phyloP scores from a whole-genome alignment of 1,140 invertebrate genomes.

The Gryon sp. region DNA sequence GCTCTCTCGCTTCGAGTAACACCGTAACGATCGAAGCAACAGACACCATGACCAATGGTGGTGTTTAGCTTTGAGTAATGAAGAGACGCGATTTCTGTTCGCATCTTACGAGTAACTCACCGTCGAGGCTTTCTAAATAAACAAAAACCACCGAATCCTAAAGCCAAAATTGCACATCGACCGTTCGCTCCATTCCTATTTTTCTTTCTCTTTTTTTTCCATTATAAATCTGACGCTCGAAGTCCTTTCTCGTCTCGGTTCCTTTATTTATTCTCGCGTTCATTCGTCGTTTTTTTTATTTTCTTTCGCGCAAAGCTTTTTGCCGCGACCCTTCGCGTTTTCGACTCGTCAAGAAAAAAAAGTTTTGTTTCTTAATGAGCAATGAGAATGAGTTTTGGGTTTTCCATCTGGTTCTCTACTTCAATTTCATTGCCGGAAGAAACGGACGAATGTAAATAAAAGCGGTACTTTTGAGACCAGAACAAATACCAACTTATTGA shows the following conservation, averaged over 20 bases:
- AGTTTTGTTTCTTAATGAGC: constrained; percentile 46
- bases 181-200: too few relatives aligned
- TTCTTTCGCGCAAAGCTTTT: constrained; percentile 20
- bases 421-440: constrained; percentile 11
- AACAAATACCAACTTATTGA: constrained; percentile 18
- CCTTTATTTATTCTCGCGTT: constrained; percentile 40
- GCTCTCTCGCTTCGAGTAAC: constrained; percentile 47
- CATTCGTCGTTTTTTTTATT: constrained; percentile 31
- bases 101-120: constrained; percentile 43
- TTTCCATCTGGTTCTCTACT: constrained; percentile 2
- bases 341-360: constrained; percentile 8
- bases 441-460: constrained; percentile 15
- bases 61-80: constrained; percentile 73
- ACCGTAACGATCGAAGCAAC: constrained; percentile 37
- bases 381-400: constrained; percentile 38
- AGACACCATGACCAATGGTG: constrained; percentile 70
- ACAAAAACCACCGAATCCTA: constrained; percentile 22
- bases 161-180: constrained; percentile 28
- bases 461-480: constrained; percentile 7
- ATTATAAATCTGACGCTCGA: constrained; percentile 15
- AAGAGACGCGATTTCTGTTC: constrained; percentile 62
- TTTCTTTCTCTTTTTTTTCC: constrained; percentile 20
- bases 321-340: constrained; percentile 1
- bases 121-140: constrained; percentile 43
- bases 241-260: constrained; percentile 6